phyloP scores from a whole-genome alignment of 2,888 invertebrate species.

The Tholera decimalis region DNA sequence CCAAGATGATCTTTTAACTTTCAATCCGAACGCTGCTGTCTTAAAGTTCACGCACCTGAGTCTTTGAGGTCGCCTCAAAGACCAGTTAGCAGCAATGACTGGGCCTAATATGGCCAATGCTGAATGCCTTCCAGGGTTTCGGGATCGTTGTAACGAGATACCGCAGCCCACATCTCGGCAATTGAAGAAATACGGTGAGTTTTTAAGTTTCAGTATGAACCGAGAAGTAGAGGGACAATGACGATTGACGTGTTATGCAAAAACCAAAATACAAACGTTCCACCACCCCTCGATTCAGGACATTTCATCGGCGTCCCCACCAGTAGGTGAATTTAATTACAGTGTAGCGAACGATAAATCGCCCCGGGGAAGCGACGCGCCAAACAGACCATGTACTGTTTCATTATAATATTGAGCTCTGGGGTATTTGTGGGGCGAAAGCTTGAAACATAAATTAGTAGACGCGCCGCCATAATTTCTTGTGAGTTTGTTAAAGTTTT shows the following conservation, averaged over 20 bases:
- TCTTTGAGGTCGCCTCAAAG: too few relatives aligned
- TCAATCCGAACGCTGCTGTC: not conserved
- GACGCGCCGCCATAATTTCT: constrained; percentile 12
- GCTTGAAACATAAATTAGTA: constrained; percentile 46
- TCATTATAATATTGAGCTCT: constrained; percentile 57
- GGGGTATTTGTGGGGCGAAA: constrained; percentile 37
- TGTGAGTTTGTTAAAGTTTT: constrained; percentile 13
- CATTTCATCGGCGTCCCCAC: constrained; percentile 62
- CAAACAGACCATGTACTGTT: constrained; percentile 51
- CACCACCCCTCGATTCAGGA: constrained; percentile 50
- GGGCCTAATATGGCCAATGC: too few relatives aligned
- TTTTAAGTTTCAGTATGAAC: too few relatives aligned
- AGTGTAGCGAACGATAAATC: constrained; percentile 69
- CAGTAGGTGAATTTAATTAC: constrained; percentile 76
- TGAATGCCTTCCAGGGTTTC: too few relatives aligned
- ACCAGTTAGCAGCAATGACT: too few relatives aligned
- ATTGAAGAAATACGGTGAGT: too few relatives aligned
- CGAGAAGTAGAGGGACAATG: too few relatives aligned
- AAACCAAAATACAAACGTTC: not conserved
- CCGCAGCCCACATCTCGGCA: too few relatives aligned
- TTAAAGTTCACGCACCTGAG: constrained; percentile 8
- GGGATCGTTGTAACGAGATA: too few relatives aligned
- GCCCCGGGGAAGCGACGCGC: constrained; percentile 54
- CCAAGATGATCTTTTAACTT: constrained; percentile 14
- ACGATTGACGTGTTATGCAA: not conserved